Percentiles rank a stretch among this genome's conserved stretches.
phyloP scores from a whole-genome alignment of 2,888 invertebrate genomes.

The Eupithecia centaureata region DNA sequence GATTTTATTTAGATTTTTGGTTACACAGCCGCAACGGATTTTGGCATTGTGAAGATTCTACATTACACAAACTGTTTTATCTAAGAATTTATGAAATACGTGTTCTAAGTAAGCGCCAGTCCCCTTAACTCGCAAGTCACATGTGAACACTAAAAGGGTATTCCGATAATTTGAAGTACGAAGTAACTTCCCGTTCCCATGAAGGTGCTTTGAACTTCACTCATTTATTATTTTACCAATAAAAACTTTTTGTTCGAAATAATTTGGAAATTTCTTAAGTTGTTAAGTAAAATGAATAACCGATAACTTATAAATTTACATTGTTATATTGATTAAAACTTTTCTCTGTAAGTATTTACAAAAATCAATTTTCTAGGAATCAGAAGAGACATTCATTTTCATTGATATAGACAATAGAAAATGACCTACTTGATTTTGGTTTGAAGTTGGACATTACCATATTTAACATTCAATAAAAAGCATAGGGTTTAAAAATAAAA shows the following conservation, averaged over 20 bases:
- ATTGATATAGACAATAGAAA: too few relatives aligned
- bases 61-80: too few relatives aligned
- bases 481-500: too few relatives aligned
- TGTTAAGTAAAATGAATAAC: conserved; percentile 22
- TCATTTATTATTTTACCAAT: conserved; percentile 26
- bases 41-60: too few relatives aligned
- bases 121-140: background rate
- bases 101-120: background rate
- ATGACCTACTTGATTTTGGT: background rate
- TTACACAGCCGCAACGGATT: too few relatives aligned
- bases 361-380: background rate
- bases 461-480: too few relatives aligned
- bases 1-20: too few relatives aligned
- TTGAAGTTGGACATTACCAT: too few relatives aligned
- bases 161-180: conserved; percentile 8
- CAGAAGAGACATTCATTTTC: too few relatives aligned
- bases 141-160: background rate
- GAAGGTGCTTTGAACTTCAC: conserved; percentile 21
- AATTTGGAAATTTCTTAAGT: conserved; percentile 17
- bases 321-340: too few relatives aligned
- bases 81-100: too few relatives aligned
- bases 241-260: conserved; percentile 27
- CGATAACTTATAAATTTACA: conserved; percentile 15
- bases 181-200: conserved; percentile 16
- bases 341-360: too few relatives aligned